Percentiles rank a stretch among this genome's conserved stretches.
Evolutionary conservation across 2,797 vertebrate species (phyloP).

Genomic region (Poliocrania exsul): DNA sequence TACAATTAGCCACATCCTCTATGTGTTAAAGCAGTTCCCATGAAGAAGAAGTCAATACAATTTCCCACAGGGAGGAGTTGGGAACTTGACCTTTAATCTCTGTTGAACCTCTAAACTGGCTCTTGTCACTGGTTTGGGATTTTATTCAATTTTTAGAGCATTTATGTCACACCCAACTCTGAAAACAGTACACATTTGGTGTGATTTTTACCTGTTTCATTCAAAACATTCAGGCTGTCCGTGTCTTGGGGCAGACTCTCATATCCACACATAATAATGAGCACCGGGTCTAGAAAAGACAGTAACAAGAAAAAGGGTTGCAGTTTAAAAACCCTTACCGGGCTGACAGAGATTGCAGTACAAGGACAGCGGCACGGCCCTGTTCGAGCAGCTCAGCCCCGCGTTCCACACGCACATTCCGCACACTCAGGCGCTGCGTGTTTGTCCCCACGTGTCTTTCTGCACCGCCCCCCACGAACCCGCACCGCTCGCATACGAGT

Average conservation of each 20-base stretch:
- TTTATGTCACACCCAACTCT: not conserved
- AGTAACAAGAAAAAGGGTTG: not conserved
- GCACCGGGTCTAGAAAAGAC: not conserved
- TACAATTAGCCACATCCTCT: not conserved
- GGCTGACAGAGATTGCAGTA: not conserved
- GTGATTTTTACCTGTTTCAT: not conserved
- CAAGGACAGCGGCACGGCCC: not conserved
- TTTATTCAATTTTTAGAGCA: not conserved
- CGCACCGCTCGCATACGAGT: too few species aligned
- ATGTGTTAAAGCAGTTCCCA: not conserved
- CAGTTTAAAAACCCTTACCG: not conserved
- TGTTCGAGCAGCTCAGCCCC: not conserved
- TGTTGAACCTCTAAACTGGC: not conserved
- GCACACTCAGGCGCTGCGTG: not conserved
- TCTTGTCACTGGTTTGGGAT: not conserved
- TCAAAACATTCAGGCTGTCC: not conserved
- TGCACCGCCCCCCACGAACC: not conserved
- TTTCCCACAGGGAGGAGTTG: not conserved
- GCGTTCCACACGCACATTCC: not conserved
- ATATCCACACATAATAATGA: not conserved
- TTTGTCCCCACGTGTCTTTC: not conserved
- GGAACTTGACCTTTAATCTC: not conserved
- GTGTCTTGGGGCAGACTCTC: not conserved
- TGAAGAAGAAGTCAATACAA: not conserved
- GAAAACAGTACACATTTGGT: not conserved